Evolutionary conservation across 1,140 invertebrate species (phyloP).

Genomic region (Lerema accius): DNA sequence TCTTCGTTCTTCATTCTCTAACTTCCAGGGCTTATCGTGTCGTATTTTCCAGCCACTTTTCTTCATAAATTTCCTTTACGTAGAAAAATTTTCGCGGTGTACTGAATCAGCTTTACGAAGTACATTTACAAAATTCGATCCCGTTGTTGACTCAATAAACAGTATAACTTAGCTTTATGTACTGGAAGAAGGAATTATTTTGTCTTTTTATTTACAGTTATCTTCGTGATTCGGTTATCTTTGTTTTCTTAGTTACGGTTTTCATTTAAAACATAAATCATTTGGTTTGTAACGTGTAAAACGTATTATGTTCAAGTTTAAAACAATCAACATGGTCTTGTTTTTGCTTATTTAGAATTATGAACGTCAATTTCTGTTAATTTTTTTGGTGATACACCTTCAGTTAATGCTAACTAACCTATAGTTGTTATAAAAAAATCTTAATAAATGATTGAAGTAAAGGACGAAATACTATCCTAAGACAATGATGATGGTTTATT

Average conservation of each 20-base stretch:
- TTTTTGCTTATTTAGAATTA: no score
- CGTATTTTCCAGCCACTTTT: slow-evolving; percentile 8
- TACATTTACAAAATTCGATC: slow-evolving; percentile 1
- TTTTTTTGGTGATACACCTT: no score
- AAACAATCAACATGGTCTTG: no score
- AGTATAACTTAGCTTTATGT: neutral
- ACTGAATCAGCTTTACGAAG: slow-evolving; percentile 5
- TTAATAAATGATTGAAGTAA: no score
- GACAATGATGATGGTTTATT: no score
- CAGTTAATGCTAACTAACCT: no score
- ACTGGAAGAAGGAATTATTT: neutral
- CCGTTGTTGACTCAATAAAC: slow-evolving; percentile 9
- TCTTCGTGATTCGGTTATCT: neutral
- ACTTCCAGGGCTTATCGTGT: neutral
- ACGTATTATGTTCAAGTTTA: no score
- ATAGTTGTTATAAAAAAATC: no score
- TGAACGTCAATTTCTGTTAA: no score
- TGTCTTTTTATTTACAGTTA: neutral
- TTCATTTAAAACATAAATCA: neutral
- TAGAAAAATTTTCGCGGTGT: slow-evolving; percentile 1
- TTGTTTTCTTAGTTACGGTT: neutral
- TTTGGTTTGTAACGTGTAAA: no score
- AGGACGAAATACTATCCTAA: no score
- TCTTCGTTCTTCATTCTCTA: neutral
- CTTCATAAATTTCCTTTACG: slow-evolving; percentile 3